Conservation (phyloP, 2,797 vertebrate species). For the Sebastes baramenuke region DNA sequence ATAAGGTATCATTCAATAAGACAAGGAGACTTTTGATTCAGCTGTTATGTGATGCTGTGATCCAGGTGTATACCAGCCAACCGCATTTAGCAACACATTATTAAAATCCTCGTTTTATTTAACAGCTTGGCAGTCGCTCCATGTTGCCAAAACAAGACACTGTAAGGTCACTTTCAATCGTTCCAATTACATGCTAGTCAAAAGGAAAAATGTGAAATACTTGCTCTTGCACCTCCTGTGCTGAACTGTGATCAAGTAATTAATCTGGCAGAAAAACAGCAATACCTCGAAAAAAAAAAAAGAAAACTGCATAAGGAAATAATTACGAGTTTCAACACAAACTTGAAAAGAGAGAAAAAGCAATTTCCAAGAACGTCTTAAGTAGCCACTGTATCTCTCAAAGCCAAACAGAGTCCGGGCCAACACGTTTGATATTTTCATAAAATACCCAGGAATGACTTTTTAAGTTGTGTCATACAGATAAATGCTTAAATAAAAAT, state of each 20-base stretch:
- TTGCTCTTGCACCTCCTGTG: conserved; percentile 42
- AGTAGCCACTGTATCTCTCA: conserved; percentile 18
- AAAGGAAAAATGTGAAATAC: conserved; percentile 41
- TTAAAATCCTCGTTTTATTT: conserved; percentile 44
- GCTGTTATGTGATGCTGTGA: background rate
- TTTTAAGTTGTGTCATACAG: conserved; percentile 10
- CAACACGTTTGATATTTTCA: conserved; percentile 26
- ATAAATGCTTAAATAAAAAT: background rate
- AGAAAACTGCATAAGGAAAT: conserved; percentile 30
- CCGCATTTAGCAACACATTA: conserved; percentile 29
- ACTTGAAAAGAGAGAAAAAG: conserved; percentile 37
- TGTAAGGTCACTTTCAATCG: conserved; percentile 45
- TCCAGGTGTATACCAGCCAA: conserved; percentile 42
- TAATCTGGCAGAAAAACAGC: conserved; percentile 62
- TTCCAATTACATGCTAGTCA: conserved; percentile 49
- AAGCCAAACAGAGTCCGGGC: conserved; percentile 37
- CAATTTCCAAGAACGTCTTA: conserved; percentile 21
- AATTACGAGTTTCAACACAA: conserved; percentile 36
- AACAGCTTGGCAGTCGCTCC: conserved; percentile 36
- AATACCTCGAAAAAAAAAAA: conserved; percentile 30
- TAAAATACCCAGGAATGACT: conserved; percentile 23
- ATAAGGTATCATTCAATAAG: conserved; percentile 5
- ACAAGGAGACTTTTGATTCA: conserved; percentile 35
- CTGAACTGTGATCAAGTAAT: conserved; percentile 61
- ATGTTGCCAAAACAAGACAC: conserved; percentile 61